Evolutionary conservation across 2,113 vertebrate species (phyloP).

Genomic region (Promerops cafer): DNA sequence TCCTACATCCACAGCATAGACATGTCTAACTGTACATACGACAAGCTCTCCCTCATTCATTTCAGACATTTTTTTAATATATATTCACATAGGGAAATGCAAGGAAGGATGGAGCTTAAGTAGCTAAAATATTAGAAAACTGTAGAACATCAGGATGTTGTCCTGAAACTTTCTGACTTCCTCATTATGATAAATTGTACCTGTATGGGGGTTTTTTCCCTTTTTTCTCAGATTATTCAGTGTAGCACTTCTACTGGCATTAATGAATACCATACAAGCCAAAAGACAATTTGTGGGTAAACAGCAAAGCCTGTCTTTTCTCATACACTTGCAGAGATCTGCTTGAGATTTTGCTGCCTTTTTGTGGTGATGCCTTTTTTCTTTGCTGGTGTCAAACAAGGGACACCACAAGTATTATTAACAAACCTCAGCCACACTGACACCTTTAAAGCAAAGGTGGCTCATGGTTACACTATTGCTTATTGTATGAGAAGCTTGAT

Average conservation of each 20-base stretch:
- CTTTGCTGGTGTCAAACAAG: neutral
- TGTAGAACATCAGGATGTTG: neutral
- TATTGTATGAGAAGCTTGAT: neutral
- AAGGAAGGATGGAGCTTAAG: neutral
- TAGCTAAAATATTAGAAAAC: neutral
- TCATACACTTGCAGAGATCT: fast-evolving
- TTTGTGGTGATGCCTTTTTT: neutral
- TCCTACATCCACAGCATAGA: neutral
- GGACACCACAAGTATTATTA: neutral
- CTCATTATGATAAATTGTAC: neutral
- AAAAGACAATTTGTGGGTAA: neutral
- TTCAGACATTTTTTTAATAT: neutral
- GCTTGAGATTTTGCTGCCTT: neutral
- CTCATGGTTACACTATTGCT: neutral
- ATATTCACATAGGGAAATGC: neutral
- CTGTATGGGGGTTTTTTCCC: neutral
- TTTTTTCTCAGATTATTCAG: neutral
- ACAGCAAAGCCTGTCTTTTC: neutral
- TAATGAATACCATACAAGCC: neutral
- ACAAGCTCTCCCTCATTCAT: fast-evolving
- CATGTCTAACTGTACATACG: fast-evolving
- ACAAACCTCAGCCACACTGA: neutral
- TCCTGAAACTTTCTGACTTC: neutral
- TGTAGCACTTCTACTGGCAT: neutral
- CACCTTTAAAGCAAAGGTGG: neutral